phyloP scores from a whole-genome alignment of 64 coral and sea anemone species.

The Pachyseris speciosa region DNA sequence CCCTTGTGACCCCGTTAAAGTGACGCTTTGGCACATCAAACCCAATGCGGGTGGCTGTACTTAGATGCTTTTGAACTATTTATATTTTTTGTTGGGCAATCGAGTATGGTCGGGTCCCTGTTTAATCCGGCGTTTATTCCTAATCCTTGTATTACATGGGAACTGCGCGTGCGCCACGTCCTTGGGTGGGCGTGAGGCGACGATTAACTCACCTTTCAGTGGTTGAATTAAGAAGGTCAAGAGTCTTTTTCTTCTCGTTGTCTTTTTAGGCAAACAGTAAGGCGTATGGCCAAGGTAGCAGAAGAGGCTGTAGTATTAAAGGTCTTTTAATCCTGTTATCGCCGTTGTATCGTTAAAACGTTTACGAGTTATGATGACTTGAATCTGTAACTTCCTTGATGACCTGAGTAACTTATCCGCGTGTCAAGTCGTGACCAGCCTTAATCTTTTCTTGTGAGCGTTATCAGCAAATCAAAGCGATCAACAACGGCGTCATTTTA shows the following conservation, averaged over 20 bases:
- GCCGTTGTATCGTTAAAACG: too few species aligned
- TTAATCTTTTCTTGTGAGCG: background rate
- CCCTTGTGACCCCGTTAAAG: background rate
- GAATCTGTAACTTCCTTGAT: too few species aligned
- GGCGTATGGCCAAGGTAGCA: too few species aligned
- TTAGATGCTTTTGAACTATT: background rate
- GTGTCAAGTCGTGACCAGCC: background rate
- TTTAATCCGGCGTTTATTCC: background rate
- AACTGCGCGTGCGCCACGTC: background rate
- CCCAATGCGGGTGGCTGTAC: background rate
- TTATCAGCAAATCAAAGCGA: background rate
- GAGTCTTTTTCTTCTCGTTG: background rate
- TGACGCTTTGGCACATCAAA: background rate
- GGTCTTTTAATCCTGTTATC: too few species aligned
- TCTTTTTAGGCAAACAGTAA: too few species aligned
- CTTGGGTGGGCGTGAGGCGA: slow-evolving; percentile 13
- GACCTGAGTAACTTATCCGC: background rate
- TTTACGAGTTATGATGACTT: too few species aligned
- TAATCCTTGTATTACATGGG: background rate
- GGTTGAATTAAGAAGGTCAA: background rate
- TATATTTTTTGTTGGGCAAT: background rate
- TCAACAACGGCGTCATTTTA: background rate
- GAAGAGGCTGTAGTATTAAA: too few species aligned
- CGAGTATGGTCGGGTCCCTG: background rate
- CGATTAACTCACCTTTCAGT: background rate